These are phyloP conservation scores for Empis stercorea DNA, from an alignment of 2,888 invertebrate species.

Conservation along the genomic window DNA sequence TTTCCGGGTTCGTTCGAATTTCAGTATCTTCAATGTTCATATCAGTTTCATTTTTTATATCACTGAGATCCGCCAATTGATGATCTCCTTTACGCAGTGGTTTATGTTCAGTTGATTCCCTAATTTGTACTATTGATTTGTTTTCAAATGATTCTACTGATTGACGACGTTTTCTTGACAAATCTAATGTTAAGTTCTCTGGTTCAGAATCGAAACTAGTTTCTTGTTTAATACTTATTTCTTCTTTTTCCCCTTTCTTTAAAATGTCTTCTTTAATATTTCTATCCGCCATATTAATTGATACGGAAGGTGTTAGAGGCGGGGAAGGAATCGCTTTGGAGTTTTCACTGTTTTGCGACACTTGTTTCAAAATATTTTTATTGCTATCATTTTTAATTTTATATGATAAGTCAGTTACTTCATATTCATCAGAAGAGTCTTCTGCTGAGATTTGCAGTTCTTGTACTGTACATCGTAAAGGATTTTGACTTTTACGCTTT, in stretches of 20 bases:
- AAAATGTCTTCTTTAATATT: not conserved
- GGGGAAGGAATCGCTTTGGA: constrained; percentile 33
- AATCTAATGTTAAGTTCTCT: constrained; percentile 14
- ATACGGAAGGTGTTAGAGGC: constrained; percentile 27
- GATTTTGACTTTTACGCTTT: constrained; percentile 81
- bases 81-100: not conserved
- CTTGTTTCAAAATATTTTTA: constrained; percentile 6
- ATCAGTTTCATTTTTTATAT: not conserved
- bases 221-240: not conserved
- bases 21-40: not conserved
- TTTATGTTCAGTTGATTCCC: too few relatives aligned
- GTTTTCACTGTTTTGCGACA: constrained; percentile 23
- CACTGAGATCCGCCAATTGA: not conserved
- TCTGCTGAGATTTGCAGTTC: constrained; percentile 30
- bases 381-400: constrained; percentile 19
- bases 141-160: constrained; percentile 5
- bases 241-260: not conserved
- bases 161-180: constrained; percentile 12
- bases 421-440: constrained; percentile 29
- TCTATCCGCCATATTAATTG: constrained; percentile 6
- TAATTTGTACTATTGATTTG: not conserved
- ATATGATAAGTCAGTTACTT: constrained; percentile 32
- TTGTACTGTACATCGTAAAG: constrained; percentile 58
- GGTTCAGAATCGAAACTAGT: not conserved
- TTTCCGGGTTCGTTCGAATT: not conserved